Conservation (phyloP, 2,797 vertebrate genomes). For the Triplophysa yarkandensis region DNA sequence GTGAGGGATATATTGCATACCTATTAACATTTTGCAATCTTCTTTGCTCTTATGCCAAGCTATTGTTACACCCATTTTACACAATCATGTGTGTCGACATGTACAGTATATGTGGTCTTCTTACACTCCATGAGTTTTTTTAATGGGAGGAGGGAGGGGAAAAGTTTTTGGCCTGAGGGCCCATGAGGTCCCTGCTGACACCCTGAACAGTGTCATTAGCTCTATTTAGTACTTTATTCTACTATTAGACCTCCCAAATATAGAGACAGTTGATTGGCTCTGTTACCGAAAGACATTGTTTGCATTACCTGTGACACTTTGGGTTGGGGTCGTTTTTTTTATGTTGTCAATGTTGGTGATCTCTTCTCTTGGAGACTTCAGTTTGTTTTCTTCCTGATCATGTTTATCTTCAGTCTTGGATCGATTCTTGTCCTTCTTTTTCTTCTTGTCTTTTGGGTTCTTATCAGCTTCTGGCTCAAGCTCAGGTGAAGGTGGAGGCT, state of each 20-base stretch:
- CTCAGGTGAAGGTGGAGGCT: constrained; percentile 55
- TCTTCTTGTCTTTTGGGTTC: constrained; percentile 69
- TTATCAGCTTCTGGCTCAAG: constrained; percentile 60
- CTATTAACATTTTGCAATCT: background rate
- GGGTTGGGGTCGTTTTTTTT: constrained; percentile 62
- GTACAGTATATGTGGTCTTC: constrained; percentile 9
- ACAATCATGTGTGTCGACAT: background rate
- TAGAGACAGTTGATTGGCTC: constrained; percentile 32
- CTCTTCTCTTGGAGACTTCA: constrained; percentile 53
- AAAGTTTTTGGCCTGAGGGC: constrained; percentile 42
- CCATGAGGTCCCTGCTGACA: constrained; percentile 25
- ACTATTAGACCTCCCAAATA: constrained; percentile 38
- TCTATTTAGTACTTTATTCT: constrained; percentile 31
- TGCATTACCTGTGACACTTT: constrained; percentile 68
- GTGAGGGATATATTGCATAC: background rate
- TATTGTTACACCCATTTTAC: background rate
- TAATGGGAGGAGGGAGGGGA: constrained; percentile 25
- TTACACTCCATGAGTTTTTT: constrained; percentile 15
- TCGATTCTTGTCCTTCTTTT: constrained; percentile 73
- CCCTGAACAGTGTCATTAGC: constrained; percentile 16
- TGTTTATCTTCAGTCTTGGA: constrained; percentile 63
- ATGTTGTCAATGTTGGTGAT: constrained; percentile 52
- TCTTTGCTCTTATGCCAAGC: background rate
- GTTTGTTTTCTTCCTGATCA: constrained; percentile 63
- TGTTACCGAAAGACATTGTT: no score